A percentile compares a stretch with the other conserved stretches of the same genome.
phyloP scores from a whole-genome alignment of 2,797 vertebrate species.

The Thalassophryne amazonica region DNA sequence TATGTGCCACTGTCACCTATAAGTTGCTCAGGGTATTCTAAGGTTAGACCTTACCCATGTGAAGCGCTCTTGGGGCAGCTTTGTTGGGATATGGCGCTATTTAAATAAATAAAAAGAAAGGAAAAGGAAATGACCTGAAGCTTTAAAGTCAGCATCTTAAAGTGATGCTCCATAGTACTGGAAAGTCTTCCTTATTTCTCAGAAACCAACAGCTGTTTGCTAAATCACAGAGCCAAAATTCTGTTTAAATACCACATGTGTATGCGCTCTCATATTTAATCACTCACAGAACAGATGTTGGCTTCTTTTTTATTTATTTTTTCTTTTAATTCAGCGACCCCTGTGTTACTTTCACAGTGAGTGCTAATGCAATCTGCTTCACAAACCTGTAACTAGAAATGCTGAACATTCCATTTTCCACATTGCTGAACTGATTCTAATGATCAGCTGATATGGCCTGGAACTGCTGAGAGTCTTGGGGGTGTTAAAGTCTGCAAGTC shows the following conservation, averaged over 20 bases:
- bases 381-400: slow-evolving; percentile 61
- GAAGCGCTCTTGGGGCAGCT: no score
- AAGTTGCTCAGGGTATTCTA: no score
- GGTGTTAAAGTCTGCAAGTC: slow-evolving; percentile 19
- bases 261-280: slow-evolving; percentile 71
- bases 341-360: slow-evolving; percentile 52
- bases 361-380: slow-evolving; percentile 59
- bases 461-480: slow-evolving; percentile 42
- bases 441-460: slow-evolving; percentile 59
- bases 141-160: slow-evolving; percentile 44
- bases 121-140: no score
- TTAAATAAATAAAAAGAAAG: no score
- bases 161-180: slow-evolving; percentile 41
- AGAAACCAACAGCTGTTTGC: slow-evolving; percentile 71
- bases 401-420: slow-evolving; percentile 69
- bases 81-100: no score
- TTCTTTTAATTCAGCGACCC: slow-evolving; percentile 75
- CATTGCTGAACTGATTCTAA: slow-evolving; percentile 70
- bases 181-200: slow-evolving; percentile 39
- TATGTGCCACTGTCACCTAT: no score
- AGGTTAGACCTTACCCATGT: no score
- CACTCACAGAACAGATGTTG: slow-evolving; percentile 70
- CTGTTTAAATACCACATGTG: slow-evolving; percentile 63
- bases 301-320: no score
- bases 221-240: slow-evolving; percentile 68